phyloP scores from a whole-genome alignment of 2,888 invertebrate genomes.

The Heterodera filipjevi region DNA sequence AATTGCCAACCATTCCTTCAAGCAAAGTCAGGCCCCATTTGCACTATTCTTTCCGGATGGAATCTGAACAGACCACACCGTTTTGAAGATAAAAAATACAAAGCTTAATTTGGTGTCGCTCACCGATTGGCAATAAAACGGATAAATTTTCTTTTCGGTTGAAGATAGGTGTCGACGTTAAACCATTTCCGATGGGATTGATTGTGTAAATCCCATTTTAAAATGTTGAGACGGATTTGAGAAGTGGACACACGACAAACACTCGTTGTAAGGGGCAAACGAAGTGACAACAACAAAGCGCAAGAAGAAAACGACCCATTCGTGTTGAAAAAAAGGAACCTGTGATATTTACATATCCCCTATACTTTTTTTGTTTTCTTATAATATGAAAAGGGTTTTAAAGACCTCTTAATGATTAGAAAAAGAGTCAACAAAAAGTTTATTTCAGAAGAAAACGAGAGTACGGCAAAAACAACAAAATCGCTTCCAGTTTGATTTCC shows the following conservation, averaged over 20 bases:
- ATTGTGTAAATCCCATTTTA: not conserved
- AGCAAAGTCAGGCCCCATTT: constrained; percentile 60
- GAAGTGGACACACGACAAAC: not conserved
- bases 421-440: not conserved
- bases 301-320: not conserved
- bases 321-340: too few relatives aligned
- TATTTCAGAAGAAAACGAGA: not conserved
- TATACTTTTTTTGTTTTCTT: not conserved
- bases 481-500: not conserved
- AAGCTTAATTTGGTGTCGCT: too few relatives aligned
- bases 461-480: constrained; percentile 14
- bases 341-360: too few relatives aligned
- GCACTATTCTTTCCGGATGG: constrained; percentile 49
- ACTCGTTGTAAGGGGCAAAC: not conserved
- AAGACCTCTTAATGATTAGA: not conserved
- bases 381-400: too few relatives aligned
- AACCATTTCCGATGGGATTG: constrained; percentile 2
- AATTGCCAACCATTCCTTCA: constrained; percentile 59
- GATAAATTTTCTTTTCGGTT: not conserved
- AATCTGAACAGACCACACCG: constrained; percentile 42
- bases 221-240: not conserved
- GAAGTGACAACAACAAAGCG: not conserved
- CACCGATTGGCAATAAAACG: constrained; percentile 21
- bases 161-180: not conserved
- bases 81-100: not conserved